A percentile compares a stretch with the other conserved stretches of the same genome.
Evolutionary conservation across 2,797 vertebrate species (phyloP).

Genomic region (Cercopithecus mitis): DNA sequence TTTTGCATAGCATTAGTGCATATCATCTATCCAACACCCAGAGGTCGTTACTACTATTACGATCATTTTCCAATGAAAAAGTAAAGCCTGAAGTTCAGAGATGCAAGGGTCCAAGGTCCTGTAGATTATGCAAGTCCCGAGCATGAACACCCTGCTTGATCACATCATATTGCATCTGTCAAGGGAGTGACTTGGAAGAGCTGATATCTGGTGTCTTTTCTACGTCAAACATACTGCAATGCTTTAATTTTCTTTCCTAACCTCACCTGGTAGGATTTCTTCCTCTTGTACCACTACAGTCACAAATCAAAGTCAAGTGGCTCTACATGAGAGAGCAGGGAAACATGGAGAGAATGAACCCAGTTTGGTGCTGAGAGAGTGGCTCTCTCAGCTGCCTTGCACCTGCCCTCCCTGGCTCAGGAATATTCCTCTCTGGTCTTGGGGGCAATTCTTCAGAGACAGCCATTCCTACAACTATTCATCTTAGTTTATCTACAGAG

Average conservation of each 20-base stretch:
- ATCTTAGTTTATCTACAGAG: neutral
- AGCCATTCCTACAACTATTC: neutral
- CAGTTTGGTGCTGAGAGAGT: neutral
- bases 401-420: neutral
- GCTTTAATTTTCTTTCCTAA: neutral
- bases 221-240: neutral
- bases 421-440: neutral
- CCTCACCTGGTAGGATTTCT: neutral
- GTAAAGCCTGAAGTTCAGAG: neutral
- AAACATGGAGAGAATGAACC: neutral
- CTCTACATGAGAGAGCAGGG: neutral
- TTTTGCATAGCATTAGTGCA: neutral
- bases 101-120: neutral
- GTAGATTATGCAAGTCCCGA: rapidly evolving
- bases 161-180: neutral
- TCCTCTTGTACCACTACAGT: neutral
- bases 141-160: neutral
- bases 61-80: neutral
- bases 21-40: neutral
- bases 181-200: neutral
- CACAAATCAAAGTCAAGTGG: neutral
- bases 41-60: neutral
- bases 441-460: neutral
- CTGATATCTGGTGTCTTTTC: neutral
- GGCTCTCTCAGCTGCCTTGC: neutral